These are phyloP conservation scores for Ctenoplectra terminalis DNA, from an alignment of 1,140 invertebrate genomes.

Conservation along the genomic window DNA sequence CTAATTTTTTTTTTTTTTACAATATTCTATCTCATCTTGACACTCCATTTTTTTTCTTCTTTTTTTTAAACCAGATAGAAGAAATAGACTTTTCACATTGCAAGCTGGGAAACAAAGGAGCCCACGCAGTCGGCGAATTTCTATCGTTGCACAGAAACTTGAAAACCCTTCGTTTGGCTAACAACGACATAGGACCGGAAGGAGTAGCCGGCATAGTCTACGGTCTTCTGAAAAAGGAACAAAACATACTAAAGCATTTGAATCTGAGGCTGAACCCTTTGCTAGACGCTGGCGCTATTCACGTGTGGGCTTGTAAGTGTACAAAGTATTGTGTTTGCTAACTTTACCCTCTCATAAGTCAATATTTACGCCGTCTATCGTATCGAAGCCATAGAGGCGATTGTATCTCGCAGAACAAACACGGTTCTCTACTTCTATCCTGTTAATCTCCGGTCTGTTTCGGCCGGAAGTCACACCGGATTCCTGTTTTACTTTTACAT, in stretches of 20 bases:
- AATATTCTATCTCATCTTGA: not conserved
- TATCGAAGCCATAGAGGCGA: conserved; percentile 1
- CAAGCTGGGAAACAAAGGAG: conserved; percentile 74
- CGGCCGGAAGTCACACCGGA: not conserved
- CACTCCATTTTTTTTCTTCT: no score
- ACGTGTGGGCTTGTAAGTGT: conserved; percentile 75
- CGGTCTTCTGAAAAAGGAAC: conserved; percentile 67
- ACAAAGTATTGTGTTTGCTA: conserved; percentile 1
- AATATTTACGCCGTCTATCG: conserved; percentile 20
- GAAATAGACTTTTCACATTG: conserved; percentile 80
- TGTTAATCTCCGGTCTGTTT: conserved; percentile 2
- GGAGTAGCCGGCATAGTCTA: conserved; percentile 74
- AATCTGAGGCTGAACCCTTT: conserved; percentile 77
- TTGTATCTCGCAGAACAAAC: conserved; percentile 13
- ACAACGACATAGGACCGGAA: conserved; percentile 76
- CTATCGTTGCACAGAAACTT: conserved; percentile 67
- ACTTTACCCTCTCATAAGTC: not conserved
- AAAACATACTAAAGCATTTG: conserved; percentile 62
- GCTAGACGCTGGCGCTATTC: conserved; percentile 64
- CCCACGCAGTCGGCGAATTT: conserved; percentile 74
- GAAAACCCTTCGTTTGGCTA: conserved; percentile 67
- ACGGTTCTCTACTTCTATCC: not conserved
- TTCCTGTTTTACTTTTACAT: not conserved
- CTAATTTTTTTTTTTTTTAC: not conserved
- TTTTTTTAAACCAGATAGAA: conserved; percentile 64